Evolutionary conservation across 2,797 vertebrate species (phyloP).

Genomic region (Naso thynnoides): DNA sequence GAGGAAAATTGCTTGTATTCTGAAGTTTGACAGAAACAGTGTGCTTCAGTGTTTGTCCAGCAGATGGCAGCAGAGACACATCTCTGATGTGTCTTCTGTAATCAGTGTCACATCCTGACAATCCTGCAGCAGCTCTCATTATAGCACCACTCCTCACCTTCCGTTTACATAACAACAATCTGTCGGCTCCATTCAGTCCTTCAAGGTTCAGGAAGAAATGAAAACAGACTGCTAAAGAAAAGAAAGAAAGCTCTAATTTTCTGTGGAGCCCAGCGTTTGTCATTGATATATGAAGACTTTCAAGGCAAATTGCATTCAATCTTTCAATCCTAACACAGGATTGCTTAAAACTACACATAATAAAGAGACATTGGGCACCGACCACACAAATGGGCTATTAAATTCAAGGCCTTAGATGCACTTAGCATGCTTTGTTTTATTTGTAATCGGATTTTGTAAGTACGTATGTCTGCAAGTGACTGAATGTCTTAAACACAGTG

Average conservation of each 20-base stretch:
- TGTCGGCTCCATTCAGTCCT: conserved; percentile 22
- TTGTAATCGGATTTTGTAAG: conserved; percentile 49
- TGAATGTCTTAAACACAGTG: conserved; percentile 35
- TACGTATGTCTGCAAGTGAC: conserved; percentile 30
- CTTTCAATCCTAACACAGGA: conserved; percentile 16
- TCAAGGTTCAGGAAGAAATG: conserved; percentile 13
- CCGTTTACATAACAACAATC: conserved; percentile 26
- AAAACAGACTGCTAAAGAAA: conserved; percentile 16
- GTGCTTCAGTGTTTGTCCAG: conserved; percentile 35
- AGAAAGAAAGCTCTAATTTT: conserved; percentile 20
- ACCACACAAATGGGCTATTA: conserved; percentile 47
- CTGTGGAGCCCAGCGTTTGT: conserved; percentile 3
- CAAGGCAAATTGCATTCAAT: conserved; percentile 15
- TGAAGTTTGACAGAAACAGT: not conserved
- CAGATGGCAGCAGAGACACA: conserved; percentile 68
- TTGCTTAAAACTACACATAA: conserved; percentile 41
- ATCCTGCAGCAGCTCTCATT: conserved; percentile 22
- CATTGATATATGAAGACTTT: conserved; percentile 26
- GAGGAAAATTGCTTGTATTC: not conserved
- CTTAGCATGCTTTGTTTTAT: conserved; percentile 51
- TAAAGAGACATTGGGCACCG: conserved; percentile 13
- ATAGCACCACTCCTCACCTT: conserved; percentile 1
- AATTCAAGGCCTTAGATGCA: conserved; percentile 44
- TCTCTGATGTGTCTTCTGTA: not conserved
- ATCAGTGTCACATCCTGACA: conserved; percentile 4